A percentile compares a stretch with the other conserved stretches of the same genome.
Evolutionary conservation across 2,113 vertebrate species (phyloP).

Genomic region (Caranx melampygus): DNA sequence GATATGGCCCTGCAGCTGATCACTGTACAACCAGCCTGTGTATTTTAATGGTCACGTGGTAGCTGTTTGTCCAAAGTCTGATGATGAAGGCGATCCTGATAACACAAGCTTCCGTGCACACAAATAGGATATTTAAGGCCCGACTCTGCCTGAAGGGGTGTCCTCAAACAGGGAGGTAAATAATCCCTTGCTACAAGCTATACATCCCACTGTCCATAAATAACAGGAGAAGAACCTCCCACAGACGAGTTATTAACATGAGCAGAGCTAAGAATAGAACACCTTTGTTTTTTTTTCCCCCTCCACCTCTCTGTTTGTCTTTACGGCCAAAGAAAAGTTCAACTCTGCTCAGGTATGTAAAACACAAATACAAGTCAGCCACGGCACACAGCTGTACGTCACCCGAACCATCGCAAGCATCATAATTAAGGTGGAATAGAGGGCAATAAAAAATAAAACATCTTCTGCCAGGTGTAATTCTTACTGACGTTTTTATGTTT

Average conservation of each 20-base stretch:
- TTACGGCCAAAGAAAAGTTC: slow-evolving; percentile 42
- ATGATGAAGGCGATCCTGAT: slow-evolving; percentile 55
- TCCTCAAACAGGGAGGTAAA: slow-evolving; percentile 70
- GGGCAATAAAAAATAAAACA: slow-evolving; percentile 64
- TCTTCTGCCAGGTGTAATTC: slow-evolving; percentile 66
- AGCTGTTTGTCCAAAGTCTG: slow-evolving; percentile 66
- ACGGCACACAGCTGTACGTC: slow-evolving; percentile 1
- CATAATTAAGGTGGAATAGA: slow-evolving; percentile 68
- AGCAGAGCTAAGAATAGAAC: slow-evolving; percentile 64
- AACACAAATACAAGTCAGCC: slow-evolving; percentile 62
- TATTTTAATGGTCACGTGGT: slow-evolving; percentile 74
- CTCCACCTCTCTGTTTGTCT: slow-evolving; percentile 24
- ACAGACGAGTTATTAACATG: slow-evolving; percentile 68
- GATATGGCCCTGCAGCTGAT: slow-evolving; percentile 77
- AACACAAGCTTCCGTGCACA: slow-evolving; percentile 68
- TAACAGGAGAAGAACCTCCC: slow-evolving; percentile 66
- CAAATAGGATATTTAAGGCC: slow-evolving; percentile 79
- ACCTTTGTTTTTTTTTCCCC: not conserved
- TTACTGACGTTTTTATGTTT: slow-evolving; percentile 61
- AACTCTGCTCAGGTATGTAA: slow-evolving; percentile 59
- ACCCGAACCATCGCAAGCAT: slow-evolving; percentile 39
- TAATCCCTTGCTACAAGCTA: slow-evolving; percentile 55
- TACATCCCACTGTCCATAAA: slow-evolving; percentile 71
- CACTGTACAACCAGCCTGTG: slow-evolving; percentile 73
- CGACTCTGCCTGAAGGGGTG: slow-evolving; percentile 52